A percentile compares a stretch with the other conserved stretches of the same genome.
These are phyloP conservation scores for Dysmachus trigonus DNA, from an alignment of 2,888 invertebrate species.

Conservation along the genomic window DNA sequence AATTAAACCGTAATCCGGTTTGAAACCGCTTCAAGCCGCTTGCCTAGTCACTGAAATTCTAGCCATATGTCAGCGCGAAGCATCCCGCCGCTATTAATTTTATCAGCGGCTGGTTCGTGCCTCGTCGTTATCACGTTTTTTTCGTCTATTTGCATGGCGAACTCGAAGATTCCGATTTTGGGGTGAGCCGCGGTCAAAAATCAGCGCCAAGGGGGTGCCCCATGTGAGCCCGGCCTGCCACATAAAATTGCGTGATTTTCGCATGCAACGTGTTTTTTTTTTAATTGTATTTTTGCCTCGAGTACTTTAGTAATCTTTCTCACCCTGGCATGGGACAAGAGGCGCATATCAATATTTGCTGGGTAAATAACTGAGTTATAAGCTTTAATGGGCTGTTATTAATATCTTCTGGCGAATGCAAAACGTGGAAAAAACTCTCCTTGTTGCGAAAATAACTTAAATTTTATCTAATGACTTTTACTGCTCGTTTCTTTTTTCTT, in stretches of 20 bases:
- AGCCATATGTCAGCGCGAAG: constrained; percentile 11
- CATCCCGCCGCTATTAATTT: constrained; percentile 9
- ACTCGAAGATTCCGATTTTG: background rate
- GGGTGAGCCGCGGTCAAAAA: constrained; percentile 1
- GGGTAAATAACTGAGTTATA: background rate
- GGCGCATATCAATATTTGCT: background rate
- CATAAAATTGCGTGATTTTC: background rate
- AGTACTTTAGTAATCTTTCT: background rate
- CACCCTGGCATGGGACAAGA: background rate
- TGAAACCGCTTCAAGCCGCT: background rate
- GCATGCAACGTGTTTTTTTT: background rate
- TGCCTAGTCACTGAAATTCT: background rate
- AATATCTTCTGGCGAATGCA: background rate
- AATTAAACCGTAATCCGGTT: background rate
- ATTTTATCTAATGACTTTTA: background rate
- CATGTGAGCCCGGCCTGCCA: background rate
- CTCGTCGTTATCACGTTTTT: background rate
- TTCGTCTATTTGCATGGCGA: background rate
- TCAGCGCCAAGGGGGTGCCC: constrained; percentile 2
- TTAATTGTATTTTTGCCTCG: too few relatives aligned
- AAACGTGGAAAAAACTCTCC: background rate
- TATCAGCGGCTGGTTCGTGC: constrained; percentile 19
- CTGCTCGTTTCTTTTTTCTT: background rate
- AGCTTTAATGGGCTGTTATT: background rate
- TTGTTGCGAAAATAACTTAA: background rate